Evolutionary conservation across 2,888 invertebrate genomes (phyloP).

Genomic region (Lottia gigantea): DNA sequence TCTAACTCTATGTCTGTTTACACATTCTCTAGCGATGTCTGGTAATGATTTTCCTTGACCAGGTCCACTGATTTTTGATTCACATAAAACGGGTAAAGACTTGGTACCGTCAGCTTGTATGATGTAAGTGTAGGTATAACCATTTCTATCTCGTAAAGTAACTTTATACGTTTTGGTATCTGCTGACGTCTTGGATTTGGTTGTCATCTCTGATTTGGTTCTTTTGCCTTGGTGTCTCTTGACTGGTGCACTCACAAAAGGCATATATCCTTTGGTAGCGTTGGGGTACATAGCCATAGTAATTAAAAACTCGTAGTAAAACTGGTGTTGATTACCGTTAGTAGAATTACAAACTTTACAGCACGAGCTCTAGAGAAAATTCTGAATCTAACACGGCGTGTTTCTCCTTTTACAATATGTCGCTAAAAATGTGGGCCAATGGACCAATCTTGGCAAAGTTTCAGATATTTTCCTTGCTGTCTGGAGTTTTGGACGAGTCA

Average conservation of each 20-base stretch:
- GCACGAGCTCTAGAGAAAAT: background rate
- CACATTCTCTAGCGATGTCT: constrained; percentile 23
- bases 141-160: constrained; percentile 55
- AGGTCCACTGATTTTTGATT: constrained; percentile 37
- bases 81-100: constrained; percentile 52
- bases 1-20: constrained; percentile 13
- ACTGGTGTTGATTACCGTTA: background rate
- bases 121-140: constrained; percentile 58
- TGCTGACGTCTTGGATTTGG: constrained; percentile 16
- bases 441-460: constrained; percentile 51
- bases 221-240: constrained; percentile 42
- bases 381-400: background rate
- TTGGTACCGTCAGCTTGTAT: constrained; percentile 58
- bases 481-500: constrained; percentile 41
- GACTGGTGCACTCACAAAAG: constrained; percentile 55
- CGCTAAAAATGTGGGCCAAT: constrained; percentile 40
- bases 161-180: constrained; percentile 57
- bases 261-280: constrained; percentile 61
- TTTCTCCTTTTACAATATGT: constrained; percentile 9
- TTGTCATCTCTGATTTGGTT: constrained; percentile 42
- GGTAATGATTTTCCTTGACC: constrained; percentile 28
- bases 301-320: constrained; percentile 1
- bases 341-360: background rate
- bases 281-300: constrained; percentile 62
- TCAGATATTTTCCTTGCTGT: constrained; percentile 35